phyloP scores from a whole-genome alignment of 2,113 vertebrate species.

The Riparia riparia region DNA sequence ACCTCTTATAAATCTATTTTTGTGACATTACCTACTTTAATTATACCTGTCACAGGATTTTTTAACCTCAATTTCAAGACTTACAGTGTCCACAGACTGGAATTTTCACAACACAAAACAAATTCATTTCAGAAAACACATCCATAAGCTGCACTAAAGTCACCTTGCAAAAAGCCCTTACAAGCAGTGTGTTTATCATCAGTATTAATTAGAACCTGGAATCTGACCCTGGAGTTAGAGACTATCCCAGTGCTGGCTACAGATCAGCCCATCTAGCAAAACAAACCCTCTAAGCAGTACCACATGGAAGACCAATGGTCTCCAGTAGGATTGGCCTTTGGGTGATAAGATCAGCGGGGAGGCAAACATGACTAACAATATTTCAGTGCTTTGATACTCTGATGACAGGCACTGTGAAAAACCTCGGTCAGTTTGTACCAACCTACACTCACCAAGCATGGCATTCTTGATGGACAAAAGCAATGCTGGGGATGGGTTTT shows the following conservation, averaged over 20 bases:
- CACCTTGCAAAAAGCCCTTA: background rate
- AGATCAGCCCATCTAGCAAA: background rate
- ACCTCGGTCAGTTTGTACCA: background rate
- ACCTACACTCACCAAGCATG: background rate
- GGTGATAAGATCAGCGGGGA: slow-evolving; percentile 17
- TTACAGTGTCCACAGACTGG: background rate
- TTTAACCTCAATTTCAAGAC: background rate
- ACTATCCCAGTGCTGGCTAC: background rate
- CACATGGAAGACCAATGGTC: background rate
- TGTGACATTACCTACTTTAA: background rate
- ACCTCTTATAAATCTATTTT: background rate
- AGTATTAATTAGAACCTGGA: slow-evolving; percentile 6
- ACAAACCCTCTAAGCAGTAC: background rate
- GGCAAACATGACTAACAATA: background rate
- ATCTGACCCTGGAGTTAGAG: background rate
- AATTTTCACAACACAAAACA: background rate
- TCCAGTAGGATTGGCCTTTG: background rate
- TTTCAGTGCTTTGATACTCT: slow-evolving; percentile 15
- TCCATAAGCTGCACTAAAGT: background rate
- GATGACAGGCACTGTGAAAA: background rate
- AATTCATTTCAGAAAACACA: background rate
- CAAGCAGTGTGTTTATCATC: background rate
- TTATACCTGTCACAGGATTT: background rate
- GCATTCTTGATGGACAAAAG: background rate
- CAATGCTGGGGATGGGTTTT: background rate